phyloP scores from a whole-genome alignment of 2,888 invertebrate genomes.

The Eutolmus rufibarbis region DNA sequence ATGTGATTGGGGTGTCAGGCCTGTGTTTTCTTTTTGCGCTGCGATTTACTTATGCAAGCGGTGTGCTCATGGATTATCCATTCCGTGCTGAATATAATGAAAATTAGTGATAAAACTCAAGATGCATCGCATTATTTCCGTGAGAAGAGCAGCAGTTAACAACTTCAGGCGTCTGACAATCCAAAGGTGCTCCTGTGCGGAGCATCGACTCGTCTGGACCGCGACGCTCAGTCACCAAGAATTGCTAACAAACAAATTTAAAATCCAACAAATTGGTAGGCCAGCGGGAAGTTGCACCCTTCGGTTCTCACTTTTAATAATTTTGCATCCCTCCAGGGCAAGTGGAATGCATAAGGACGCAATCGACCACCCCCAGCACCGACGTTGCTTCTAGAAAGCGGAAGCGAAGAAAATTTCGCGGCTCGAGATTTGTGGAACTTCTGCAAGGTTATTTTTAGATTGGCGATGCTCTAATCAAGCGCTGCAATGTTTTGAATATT shows the following conservation, averaged over 20 bases:
- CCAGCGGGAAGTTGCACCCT: background rate
- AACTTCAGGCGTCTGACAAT: background rate
- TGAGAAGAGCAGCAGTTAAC: background rate
- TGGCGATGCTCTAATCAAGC: background rate
- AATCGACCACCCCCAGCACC: slow-evolving; percentile 3
- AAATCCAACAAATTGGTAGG: background rate
- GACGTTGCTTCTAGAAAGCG: slow-evolving; percentile 53
- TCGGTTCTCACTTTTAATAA: background rate
- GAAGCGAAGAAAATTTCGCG: slow-evolving; percentile 65
- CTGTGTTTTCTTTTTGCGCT: slow-evolving; percentile 14
- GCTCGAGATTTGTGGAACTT: slow-evolving; percentile 72
- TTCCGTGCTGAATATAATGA: slow-evolving; percentile 8
- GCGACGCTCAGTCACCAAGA: background rate
- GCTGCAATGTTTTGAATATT: slow-evolving; percentile 43
- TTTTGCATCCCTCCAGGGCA: background rate
- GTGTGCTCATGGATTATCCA: background rate
- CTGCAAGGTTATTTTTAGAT: slow-evolving; percentile 67
- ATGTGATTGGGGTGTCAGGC: slow-evolving; percentile 29
- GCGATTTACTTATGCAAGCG: slow-evolving; percentile 23
- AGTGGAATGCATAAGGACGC: background rate
- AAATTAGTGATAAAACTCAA: background rate
- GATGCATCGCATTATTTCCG: slow-evolving; percentile 25
- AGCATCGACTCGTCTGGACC: background rate
- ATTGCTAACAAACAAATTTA: background rate
- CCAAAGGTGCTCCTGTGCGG: background rate